phyloP scores from a whole-genome alignment of 2,797 vertebrate genomes.

The Acanthurus lineatus region DNA sequence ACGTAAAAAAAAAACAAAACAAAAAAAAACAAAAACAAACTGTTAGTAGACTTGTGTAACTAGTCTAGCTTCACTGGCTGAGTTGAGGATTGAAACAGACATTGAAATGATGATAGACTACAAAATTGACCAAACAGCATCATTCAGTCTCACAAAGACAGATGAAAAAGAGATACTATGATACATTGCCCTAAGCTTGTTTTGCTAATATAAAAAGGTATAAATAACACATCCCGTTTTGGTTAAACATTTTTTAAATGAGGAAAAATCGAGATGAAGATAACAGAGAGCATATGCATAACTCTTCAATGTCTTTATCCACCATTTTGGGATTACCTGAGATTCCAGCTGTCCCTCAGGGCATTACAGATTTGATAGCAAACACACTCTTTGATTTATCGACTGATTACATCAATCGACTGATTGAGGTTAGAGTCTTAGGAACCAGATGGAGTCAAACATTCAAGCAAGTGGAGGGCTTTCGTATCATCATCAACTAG shows the following conservation, averaged over 20 bases:
- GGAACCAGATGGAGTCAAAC: constrained; percentile 39
- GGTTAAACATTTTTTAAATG: constrained; percentile 69
- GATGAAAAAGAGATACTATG: constrained; percentile 47
- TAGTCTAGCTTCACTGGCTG: constrained; percentile 76
- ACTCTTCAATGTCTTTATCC: constrained; percentile 62
- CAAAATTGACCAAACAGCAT: constrained; percentile 68
- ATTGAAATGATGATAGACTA: constrained; percentile 57
- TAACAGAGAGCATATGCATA: constrained; percentile 60
- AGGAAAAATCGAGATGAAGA: constrained; percentile 44
- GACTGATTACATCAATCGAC: constrained; percentile 52
- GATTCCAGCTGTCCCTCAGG: constrained; percentile 82
- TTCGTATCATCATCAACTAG: constrained; percentile 16
- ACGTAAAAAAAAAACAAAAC: constrained; percentile 45
- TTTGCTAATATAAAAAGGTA: constrained; percentile 79
- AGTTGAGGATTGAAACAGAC: constrained; percentile 56
- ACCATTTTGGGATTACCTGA: constrained; percentile 80
- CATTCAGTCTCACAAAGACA: constrained; percentile 63
- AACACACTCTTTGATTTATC: constrained; percentile 63
- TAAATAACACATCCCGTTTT: constrained; percentile 76
- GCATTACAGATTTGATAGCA: constrained; percentile 63
- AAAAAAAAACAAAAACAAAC: constrained; percentile 11
- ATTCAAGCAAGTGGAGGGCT: constrained; percentile 48
- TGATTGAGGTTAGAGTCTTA: constrained; percentile 63
- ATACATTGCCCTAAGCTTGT: constrained; percentile 62
- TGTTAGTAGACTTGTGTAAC: constrained; percentile 45